Percentiles rank a stretch among this genome's conserved stretches.
phyloP scores from a whole-genome alignment of 1,140 invertebrate genomes.

The Ganaspis sp. region DNA sequence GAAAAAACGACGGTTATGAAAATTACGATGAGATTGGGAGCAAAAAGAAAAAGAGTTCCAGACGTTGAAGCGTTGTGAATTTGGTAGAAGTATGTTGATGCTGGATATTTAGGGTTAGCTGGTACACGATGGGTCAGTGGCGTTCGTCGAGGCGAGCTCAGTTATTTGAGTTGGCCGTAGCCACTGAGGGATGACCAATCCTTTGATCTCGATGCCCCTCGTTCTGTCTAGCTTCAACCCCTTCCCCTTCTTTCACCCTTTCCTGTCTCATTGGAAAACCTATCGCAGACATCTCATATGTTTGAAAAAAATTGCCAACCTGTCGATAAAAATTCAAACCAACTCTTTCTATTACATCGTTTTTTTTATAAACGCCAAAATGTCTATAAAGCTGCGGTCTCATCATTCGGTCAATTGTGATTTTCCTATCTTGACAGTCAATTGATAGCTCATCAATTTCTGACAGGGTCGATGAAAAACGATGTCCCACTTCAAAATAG shows the following conservation, averaged over 20 bases:
- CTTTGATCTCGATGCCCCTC: conserved; percentile 72
- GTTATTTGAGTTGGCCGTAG: conserved; percentile 75
- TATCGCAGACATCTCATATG: conserved; percentile 57
- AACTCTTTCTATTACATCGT: background rate
- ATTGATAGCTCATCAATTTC: conserved; percentile 38
- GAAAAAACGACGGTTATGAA: too few relatives aligned
- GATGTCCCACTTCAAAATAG: background rate
- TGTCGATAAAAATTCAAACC: conserved; percentile 10
- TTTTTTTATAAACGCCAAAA: background rate
- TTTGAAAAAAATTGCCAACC: background rate
- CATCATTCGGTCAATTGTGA: background rate
- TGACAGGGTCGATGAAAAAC: conserved; percentile 25
- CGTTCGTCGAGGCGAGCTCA: conserved; percentile 68
- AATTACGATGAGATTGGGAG: background rate
- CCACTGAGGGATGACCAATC: conserved; percentile 70
- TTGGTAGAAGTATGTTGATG: conserved; percentile 56
- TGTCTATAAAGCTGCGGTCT: background rate
- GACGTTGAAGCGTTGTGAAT: conserved; percentile 59
- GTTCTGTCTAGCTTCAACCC: conserved; percentile 60
- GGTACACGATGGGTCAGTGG: conserved; percentile 65
- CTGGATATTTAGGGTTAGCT: conserved; percentile 72
- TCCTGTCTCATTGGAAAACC: conserved; percentile 66
- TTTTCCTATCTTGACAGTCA: conserved; percentile 34
- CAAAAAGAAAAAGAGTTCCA: background rate
- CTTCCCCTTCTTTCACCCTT: conserved; percentile 59